Conservation (phyloP, 2,797 vertebrate genomes). For the Rhynchotus rufescens region DNA sequence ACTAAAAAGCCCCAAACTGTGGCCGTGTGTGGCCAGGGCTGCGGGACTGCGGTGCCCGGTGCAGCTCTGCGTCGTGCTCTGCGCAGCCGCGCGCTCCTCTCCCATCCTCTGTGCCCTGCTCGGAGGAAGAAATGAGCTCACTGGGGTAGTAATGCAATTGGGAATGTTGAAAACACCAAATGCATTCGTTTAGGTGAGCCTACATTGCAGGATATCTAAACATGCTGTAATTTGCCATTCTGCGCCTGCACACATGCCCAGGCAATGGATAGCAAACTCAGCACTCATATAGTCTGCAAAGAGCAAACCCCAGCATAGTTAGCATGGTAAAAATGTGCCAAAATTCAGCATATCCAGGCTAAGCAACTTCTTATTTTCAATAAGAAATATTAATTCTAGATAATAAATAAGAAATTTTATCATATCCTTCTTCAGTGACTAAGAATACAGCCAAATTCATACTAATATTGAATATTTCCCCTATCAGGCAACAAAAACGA, state of each 20-base stretch:
- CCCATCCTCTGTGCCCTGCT: background rate
- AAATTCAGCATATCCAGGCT: background rate
- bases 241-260: background rate
- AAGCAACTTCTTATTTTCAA: background rate
- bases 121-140: constrained; percentile 19
- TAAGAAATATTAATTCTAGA: background rate
- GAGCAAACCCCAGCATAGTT: background rate
- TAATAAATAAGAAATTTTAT: constrained; percentile 10
- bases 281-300: background rate
- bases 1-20: background rate
- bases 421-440: background rate
- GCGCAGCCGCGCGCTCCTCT: background rate
- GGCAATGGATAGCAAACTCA: background rate
- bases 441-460: background rate
- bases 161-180: constrained; percentile 16
- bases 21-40: no score
- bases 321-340: background rate
- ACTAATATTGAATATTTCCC: background rate
- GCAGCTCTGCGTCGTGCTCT: no score
- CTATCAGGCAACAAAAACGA: background rate
- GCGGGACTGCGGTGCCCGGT: background rate
- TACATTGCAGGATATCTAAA: rapidly evolving
- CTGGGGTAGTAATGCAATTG: constrained; percentile 22
- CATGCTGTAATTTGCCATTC: background rate
- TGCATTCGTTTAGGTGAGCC: background rate